phyloP scores from a whole-genome alignment of 2,888 invertebrate genomes.

The Polymixis flavicincta region DNA sequence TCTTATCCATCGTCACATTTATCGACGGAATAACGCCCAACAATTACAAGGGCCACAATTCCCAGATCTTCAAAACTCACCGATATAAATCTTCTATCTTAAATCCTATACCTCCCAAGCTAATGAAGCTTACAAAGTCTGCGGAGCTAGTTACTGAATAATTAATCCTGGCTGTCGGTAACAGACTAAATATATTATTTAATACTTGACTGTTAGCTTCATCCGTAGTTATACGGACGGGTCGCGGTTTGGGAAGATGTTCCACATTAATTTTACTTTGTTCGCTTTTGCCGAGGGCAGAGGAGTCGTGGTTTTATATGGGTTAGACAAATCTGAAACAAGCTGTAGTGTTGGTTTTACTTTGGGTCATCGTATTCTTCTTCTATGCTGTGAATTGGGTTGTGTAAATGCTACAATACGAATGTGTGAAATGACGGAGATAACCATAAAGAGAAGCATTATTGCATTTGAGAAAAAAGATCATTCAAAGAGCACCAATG shows the following conservation, averaged over 20 bases:
- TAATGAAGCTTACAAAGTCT: conserved; percentile 48
- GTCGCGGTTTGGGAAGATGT: conserved; percentile 59
- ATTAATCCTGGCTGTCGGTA: conserved; percentile 54
- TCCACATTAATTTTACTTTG: conserved; percentile 70
- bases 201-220: conserved; percentile 70
- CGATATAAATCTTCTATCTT: conserved; percentile 31
- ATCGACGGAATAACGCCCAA: background rate
- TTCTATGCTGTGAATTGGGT: background rate
- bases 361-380: background rate
- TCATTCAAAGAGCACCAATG: no score
- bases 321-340: background rate
- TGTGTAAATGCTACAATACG: no score
- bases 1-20: background rate
- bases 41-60: conserved; percentile 11
- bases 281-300: conserved; percentile 49
- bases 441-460: no score
- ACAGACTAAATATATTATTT: conserved; percentile 67
- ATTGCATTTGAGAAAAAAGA: no score
- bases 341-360: background rate
- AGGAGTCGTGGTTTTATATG: conserved; percentile 8
- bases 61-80: background rate
- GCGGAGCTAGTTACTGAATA: conserved; percentile 52
- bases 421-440: background rate
- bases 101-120: conserved; percentile 27
- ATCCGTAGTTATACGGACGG: conserved; percentile 69